These are phyloP conservation scores for Fissipunctia ypsillon DNA, from an alignment of 2,888 invertebrate genomes.

Conservation along the genomic window DNA sequence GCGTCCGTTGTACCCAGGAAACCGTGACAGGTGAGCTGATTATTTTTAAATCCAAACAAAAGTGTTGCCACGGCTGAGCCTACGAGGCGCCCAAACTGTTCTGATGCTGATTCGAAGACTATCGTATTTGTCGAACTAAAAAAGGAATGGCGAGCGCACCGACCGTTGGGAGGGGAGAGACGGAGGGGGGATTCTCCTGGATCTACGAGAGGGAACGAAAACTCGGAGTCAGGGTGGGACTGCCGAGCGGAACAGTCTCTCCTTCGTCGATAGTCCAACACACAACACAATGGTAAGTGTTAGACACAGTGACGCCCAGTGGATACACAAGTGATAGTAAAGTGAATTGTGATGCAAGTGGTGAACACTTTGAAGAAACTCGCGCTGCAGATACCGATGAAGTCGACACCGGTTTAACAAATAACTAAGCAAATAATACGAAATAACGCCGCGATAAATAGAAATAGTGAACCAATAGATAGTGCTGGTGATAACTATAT, in stretches of 20 bases:
- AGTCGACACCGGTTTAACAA: constrained; percentile 17
- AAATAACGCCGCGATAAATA: constrained; percentile 35
- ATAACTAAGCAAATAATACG: constrained; percentile 19
- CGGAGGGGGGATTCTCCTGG: constrained; percentile 77
- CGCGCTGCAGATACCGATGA: constrained; percentile 27
- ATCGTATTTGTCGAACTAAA: constrained; percentile 87
- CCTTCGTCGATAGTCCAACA: constrained; percentile 87
- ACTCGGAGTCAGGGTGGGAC: constrained; percentile 90
- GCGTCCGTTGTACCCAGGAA: constrained; percentile 71
- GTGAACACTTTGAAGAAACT: constrained; percentile 53
- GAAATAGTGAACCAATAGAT: constrained; percentile 36
- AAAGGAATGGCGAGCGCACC: constrained; percentile 83
- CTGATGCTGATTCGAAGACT: constrained; percentile 81
- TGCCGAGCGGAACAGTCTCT: constrained; percentile 89
- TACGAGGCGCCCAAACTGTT: constrained; percentile 75
- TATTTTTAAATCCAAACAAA: constrained; percentile 82
- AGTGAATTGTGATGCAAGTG: constrained; percentile 75
- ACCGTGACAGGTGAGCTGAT: constrained; percentile 78
- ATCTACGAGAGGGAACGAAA: constrained; percentile 76
- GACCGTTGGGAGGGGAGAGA: constrained; percentile 66
- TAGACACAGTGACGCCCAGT: constrained; percentile 71
- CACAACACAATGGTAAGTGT: constrained; percentile 89
- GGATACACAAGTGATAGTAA: constrained; percentile 63
- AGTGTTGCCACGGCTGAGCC: constrained; percentile 76
- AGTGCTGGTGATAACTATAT: constrained; percentile 32